A percentile compares a stretch with the other conserved stretches of the same genome.
phyloP scores from a whole-genome alignment of 2,888 invertebrate genomes.

The Gnatocerus cornutus region DNA sequence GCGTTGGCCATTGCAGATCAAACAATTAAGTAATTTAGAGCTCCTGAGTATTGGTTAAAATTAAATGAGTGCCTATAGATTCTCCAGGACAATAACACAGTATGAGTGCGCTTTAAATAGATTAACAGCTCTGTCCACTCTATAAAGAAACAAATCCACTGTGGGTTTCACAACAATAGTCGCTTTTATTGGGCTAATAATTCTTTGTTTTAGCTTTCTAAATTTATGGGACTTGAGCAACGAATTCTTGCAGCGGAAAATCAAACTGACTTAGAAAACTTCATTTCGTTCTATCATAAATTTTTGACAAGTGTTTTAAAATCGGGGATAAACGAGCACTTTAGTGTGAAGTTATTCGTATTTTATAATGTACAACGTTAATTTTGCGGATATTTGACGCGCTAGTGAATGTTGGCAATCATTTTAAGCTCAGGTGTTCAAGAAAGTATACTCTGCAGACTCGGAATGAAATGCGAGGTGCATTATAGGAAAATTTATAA shows the following conservation, averaged over 20 bases:
- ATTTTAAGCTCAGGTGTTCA: slow-evolving; percentile 45
- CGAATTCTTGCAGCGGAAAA: slow-evolving; percentile 7
- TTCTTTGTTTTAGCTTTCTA: slow-evolving; percentile 48
- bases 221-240: slow-evolving; percentile 49
- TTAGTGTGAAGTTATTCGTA: slow-evolving; percentile 1
- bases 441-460: slow-evolving; percentile 28
- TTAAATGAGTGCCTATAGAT: slow-evolving; percentile 33
- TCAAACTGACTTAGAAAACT: slow-evolving; percentile 19
- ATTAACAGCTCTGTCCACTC: slow-evolving; percentile 50
- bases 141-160: slow-evolving; percentile 49
- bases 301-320: not conserved
- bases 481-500: slow-evolving; percentile 36
- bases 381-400: slow-evolving; percentile 23
- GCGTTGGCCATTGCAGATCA: slow-evolving; percentile 20
- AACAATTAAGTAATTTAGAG: slow-evolving; percentile 35
- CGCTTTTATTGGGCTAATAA: slow-evolving; percentile 50
- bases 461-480: slow-evolving; percentile 34
- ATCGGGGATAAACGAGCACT: not conserved
- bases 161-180: slow-evolving; percentile 48
- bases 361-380: slow-evolving; percentile 18
- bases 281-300: not conserved
- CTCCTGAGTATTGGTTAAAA: slow-evolving; percentile 28
- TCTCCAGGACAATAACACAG: slow-evolving; percentile 37
- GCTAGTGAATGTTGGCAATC: slow-evolving; percentile 32
- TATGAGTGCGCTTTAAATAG: slow-evolving; percentile 48